Percentiles rank a stretch among this genome's conserved stretches.
phyloP scores from a whole-genome alignment of 2,888 invertebrate genomes.

The Latrodectus hesperus region DNA sequence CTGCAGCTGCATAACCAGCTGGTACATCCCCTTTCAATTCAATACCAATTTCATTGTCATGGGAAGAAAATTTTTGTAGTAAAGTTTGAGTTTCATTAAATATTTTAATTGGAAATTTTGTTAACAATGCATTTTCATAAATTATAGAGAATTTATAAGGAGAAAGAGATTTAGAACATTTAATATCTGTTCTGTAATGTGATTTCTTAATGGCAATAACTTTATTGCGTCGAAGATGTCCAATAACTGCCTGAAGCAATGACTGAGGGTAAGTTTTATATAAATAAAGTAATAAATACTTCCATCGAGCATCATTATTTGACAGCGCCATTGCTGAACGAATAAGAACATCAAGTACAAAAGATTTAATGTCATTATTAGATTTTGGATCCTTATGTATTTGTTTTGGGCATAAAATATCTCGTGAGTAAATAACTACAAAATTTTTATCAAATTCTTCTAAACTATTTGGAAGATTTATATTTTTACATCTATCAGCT shows the following conservation, averaged over 20 bases:
- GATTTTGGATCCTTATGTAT: conserved; percentile 75
- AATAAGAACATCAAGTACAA: conserved; percentile 79
- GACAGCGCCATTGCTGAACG: conserved; percentile 70
- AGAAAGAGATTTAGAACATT: conserved; percentile 77
- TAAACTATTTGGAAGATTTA: conserved; percentile 42
- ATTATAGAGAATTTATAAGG: conserved; percentile 74
- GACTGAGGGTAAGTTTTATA: conserved; percentile 84
- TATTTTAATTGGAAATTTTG: conserved; percentile 41
- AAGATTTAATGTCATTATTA: conserved; percentile 78
- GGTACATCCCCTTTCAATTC: conserved; percentile 42
- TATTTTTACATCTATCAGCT: conserved; percentile 29
- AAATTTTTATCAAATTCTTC: conserved; percentile 52
- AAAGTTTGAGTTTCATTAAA: conserved; percentile 46
- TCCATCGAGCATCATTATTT: conserved; percentile 80
- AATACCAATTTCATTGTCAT: not conserved
- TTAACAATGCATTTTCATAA: conserved; percentile 46
- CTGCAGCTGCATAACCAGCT: conserved; percentile 56
- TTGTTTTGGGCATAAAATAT: conserved; percentile 9
- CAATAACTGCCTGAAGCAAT: conserved; percentile 79
- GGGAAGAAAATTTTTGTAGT: conserved; percentile 17
- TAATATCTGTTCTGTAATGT: conserved; percentile 76
- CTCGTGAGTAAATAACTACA: conserved; percentile 21
- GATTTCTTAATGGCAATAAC: conserved; percentile 78
- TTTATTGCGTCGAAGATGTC: conserved; percentile 79
- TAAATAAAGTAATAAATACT: conserved; percentile 82